Evolutionary conservation across 1,140 invertebrate genomes (phyloP), one percentile per base, ranked within the genome.

Genomic region (Halotydeus destructor): DNA sequence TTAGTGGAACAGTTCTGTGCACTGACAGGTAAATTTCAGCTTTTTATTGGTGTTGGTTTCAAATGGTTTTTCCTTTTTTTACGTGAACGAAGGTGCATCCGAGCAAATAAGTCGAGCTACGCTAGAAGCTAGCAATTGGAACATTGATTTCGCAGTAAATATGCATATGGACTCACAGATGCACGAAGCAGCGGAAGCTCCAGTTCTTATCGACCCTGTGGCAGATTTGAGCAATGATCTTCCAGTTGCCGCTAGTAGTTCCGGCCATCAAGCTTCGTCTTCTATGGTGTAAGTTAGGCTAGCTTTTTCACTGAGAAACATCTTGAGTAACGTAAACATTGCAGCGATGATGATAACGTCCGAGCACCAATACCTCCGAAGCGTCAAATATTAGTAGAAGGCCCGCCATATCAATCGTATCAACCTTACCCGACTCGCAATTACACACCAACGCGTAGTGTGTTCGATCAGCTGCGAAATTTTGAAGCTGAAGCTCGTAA

Each of bases 381-480:
- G 27, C 64, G 66, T 49, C 72, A 73, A 55, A 63, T 70, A 27
- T 51, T 71, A 19, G 60, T 72, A 2, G 62, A 69, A 51, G 61
- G 65, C 48, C 43, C 53, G 48, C 35, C 44, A 37, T 25, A 24
- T 47, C 43, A 21, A 45, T 33, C 38, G 25, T 45, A 45, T 33
- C n/a, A n/a, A n/a, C 41, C 26, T 23, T 25, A 30, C 2, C 26
- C 12, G 11, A 5, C 14, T 14, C 39, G 27, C 3, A 4, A 14
- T 6, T 31, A 58, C 35, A 55, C 64, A 48, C 51, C 59, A 41
- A 57, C 64, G 1, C 62, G 63, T 49, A 69, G 65, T 40, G 68
- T 72, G 12, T 75, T 74, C 58, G 71, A 75, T 57, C 66, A 66
- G 47, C 74, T 74, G 51, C 53, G 71, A 44, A 69, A 74, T 60